Evolutionary conservation across 2,888 invertebrate species (phyloP).

Genomic region (Eupithecia dodoneata): DNA sequence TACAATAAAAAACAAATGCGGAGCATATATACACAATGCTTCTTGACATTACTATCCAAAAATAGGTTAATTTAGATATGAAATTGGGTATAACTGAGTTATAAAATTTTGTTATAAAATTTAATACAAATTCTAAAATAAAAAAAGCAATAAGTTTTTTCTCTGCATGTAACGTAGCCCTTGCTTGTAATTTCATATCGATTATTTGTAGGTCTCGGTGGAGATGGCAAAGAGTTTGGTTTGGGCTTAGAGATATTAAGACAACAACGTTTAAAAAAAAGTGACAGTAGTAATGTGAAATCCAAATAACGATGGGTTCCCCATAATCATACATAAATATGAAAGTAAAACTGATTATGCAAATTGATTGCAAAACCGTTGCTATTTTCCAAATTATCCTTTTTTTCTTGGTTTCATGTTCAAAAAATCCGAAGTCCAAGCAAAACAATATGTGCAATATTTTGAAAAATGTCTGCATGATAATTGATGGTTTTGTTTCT

Average conservation of each 20-base stretch:
- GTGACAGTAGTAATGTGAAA: not conserved
- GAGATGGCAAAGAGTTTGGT: not conserved
- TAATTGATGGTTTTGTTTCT: not conserved
- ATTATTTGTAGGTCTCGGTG: not conserved
- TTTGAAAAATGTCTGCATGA: not conserved
- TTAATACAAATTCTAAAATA: not conserved
- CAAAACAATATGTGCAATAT: not conserved
- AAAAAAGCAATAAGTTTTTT: not conserved
- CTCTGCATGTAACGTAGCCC: not conserved
- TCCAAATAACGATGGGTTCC: accelerated
- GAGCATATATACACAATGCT: not conserved
- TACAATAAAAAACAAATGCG: not conserved
- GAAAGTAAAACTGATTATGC: not conserved
- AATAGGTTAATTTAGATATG: not conserved
- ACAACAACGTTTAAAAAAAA: not conserved
- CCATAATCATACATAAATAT: not conserved
- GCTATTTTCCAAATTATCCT: not conserved
- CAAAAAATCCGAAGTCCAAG: slow-evolving; percentile 2
- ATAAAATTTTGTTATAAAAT: not conserved
- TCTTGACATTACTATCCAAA: not conserved
- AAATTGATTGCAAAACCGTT: not conserved
- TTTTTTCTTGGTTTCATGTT: not conserved
- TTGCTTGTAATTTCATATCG: not conserved
- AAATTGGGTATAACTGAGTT: not conserved
- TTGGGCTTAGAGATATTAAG: not conserved